phyloP scores from a whole-genome alignment of 2,797 vertebrate species.

The Cyprinella venusta region DNA sequence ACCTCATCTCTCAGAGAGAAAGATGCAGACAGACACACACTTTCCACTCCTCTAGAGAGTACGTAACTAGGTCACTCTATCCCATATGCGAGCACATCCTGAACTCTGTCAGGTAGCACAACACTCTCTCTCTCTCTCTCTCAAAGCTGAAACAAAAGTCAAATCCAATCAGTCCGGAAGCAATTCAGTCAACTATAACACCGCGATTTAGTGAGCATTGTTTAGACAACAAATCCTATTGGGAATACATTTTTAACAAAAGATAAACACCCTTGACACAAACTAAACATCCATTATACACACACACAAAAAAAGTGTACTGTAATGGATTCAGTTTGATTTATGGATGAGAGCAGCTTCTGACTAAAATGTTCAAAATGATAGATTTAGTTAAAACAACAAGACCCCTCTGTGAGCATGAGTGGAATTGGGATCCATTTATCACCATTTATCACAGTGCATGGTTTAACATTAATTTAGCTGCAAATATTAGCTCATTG shows the following conservation, averaged over 20 bases:
- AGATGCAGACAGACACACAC: conserved; percentile 34
- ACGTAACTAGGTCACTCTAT: conserved; percentile 53
- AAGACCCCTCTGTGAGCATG: conserved; percentile 1
- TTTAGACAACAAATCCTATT: conserved; percentile 6
- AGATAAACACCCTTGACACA: conserved; percentile 1
- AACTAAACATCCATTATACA: conserved; percentile 19
- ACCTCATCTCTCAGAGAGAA: conserved; percentile 36
- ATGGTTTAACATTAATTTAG: background rate
- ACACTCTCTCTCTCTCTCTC: conserved; percentile 34
- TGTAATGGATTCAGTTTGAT: background rate
- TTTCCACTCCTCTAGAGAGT: conserved; percentile 49
- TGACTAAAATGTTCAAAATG: conserved; percentile 14
- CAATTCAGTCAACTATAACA: conserved; percentile 6
- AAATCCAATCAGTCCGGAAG: conserved; percentile 12
- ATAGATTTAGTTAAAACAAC: conserved; percentile 18
- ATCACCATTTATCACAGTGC: conserved; percentile 8
- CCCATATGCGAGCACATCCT: conserved; percentile 54
- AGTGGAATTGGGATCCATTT: conserved; percentile 3
- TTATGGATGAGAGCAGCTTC: conserved; percentile 7
- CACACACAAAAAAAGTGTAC: background rate
- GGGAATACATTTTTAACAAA: background rate
- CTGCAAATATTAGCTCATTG: conserved; percentile 2
- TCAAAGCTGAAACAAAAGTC: conserved; percentile 36
- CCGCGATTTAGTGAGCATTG: background rate
- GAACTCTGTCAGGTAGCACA: conserved; percentile 51